Base-by-base conservation (phyloP, 1,140 invertebrate genomes). In the Orchesella cincta region DNA sequence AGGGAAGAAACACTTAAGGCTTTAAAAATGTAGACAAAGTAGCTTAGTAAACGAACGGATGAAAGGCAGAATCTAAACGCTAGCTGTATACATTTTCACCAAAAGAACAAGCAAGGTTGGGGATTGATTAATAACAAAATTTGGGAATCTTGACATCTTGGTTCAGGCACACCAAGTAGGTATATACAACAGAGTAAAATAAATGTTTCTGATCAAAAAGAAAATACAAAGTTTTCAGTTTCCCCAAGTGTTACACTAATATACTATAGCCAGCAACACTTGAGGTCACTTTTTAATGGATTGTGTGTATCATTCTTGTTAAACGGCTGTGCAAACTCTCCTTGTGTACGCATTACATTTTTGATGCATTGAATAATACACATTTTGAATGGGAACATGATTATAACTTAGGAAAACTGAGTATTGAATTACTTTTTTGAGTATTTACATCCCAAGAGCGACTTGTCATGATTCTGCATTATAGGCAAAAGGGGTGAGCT, bases 1-100 rank as follows among this genome's bases (percentile, higher is more conserved):
- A 74, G 35, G 72, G 71, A 20, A 77, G 76, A 67, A 72, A 74
- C 76, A 77, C 76, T 77, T 72, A 64, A 74, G 52, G 54, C 34
- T 36, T 36, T 73, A 36, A 51, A 67, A 67, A 29, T n/a, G 28
- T 31, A 67, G 31, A 33, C 31, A 67, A 67, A 67, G 62, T 67
- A 29, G 62, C 33, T 67, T 67, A 67, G 62, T 18, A 29, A 33
- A 67, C 8, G n/a, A n/a, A n/a, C n/a, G n/a, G n/a, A n/a, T n/a
- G 52, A 57, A 23, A 57, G 5, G 23, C 23, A 57, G 5, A 26
- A 57, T 57, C 8, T 57, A n/a, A 5, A n/a, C 23, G 14, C 23
- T 57, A 18, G 14, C 8, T 57, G 52, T n/a, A 57, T 26, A 5
- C 23, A 5, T 57, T 57, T 57, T 57, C 52, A 14, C 5, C 8